phyloP scores from a whole-genome alignment of 2,888 invertebrate species.

The Stomorhina lunata region DNA sequence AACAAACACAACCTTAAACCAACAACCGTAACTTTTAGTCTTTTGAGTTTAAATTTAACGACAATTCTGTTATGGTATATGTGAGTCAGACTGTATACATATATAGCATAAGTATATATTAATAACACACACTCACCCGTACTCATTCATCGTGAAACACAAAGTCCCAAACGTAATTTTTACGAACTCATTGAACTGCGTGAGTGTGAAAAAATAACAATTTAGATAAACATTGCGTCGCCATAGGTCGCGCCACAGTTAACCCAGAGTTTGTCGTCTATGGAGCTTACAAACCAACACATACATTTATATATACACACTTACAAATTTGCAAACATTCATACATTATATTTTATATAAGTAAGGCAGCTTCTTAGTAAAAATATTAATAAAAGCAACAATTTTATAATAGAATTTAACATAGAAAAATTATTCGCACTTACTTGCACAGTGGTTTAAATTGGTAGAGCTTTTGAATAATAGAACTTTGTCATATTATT shows the following conservation, averaged over 20 bases:
- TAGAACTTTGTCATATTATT: no score
- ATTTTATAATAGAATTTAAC: slow-evolving; percentile 49
- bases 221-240: slow-evolving; percentile 79
- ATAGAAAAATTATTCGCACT: neutral
- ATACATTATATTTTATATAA: no score
- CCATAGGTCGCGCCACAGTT: slow-evolving; percentile 69
- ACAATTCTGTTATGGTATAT: neutral
- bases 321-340: neutral
- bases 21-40: slow-evolving; percentile 57
- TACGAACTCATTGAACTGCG: slow-evolving; percentile 80
- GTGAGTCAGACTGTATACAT: neutral
- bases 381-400: slow-evolving; percentile 44
- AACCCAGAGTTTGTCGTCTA: slow-evolving; percentile 59
- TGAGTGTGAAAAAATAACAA: slow-evolving; percentile 80
- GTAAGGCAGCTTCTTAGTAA: neutral
- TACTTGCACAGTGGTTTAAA: neutral
- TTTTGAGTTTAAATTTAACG: slow-evolving; percentile 39
- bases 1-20: slow-evolving; percentile 38
- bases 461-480: neutral
- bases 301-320: neutral
- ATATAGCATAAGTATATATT: neutral
- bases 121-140: neutral
- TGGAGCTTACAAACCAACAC: neutral
- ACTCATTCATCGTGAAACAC: slow-evolving; percentile 62
- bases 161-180: slow-evolving; percentile 80